These are phyloP conservation scores for Alcis repandata DNA, from an alignment of 2,888 invertebrate genomes.

Conservation along the genomic window DNA sequence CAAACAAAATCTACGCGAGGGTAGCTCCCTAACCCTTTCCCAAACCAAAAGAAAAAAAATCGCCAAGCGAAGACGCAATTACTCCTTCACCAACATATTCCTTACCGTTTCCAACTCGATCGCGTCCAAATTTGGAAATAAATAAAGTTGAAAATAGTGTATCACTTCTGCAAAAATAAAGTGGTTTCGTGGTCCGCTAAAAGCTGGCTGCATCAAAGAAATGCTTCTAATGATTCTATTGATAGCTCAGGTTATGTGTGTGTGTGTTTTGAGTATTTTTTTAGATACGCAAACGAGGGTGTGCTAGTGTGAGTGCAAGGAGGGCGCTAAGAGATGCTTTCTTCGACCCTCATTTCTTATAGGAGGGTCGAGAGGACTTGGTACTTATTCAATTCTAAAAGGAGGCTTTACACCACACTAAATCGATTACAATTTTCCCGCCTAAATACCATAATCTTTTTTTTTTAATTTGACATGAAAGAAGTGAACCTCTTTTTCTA, in stretches of 20 bases:
- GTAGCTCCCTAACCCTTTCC: conserved; percentile 62
- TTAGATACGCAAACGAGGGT: conserved; percentile 68
- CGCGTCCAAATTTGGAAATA: conserved; percentile 1
- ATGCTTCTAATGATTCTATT: conserved; percentile 85
- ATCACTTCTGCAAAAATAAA: conserved; percentile 43
- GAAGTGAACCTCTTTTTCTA: no score
- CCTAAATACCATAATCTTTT: no score
- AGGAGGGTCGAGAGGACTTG: conserved; percentile 59
- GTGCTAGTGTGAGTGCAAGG: conserved; percentile 71
- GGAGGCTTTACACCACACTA: background rate
- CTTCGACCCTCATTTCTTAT: conserved; percentile 83
- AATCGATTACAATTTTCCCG: no score
- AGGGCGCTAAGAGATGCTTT: conserved; percentile 84
- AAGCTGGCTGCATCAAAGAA: conserved; percentile 84
- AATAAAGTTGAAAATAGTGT: conserved; percentile 58
- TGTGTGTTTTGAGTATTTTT: conserved; percentile 75
- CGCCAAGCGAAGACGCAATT: conserved; percentile 82
- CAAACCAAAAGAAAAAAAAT: conserved; percentile 59
- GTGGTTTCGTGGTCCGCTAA: conserved; percentile 70
- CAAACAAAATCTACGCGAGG: conserved; percentile 51
- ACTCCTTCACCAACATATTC: conserved; percentile 66
- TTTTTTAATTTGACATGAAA: no score
- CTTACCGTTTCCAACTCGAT: conserved; percentile 36
- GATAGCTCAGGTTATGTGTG: conserved; percentile 77
- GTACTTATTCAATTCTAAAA: conserved; percentile 53